Evolutionary conservation across 2,797 vertebrate genomes (phyloP).

Genomic region (Cryptoblepharus egeriae): DNA sequence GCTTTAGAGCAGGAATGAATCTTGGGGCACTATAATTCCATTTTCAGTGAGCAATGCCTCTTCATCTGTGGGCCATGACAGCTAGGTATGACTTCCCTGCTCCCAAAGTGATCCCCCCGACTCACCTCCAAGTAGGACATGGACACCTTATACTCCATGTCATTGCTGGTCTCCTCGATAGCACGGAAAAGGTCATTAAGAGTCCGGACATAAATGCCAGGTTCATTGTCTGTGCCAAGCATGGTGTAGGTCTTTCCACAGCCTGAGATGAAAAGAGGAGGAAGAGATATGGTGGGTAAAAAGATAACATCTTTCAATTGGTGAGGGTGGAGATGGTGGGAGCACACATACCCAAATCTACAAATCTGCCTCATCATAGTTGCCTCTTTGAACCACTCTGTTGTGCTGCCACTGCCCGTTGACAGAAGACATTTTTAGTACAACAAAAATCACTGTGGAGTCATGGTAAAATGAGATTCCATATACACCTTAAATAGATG

Average conservation of each 20-base stretch:
- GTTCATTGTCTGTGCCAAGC: constrained; percentile 91
- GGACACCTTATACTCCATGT: constrained; percentile 90
- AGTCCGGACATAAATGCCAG: constrained; percentile 89
- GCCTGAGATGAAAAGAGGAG: constrained; percentile 73
- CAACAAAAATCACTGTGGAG: neutral
- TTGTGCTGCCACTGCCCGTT: neutral
- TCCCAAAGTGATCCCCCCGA: neutral
- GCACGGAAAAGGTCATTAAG: constrained; percentile 90
- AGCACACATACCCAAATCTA: neutral
- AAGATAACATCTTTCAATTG: neutral
- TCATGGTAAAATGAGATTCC: neutral
- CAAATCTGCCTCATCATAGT: neutral
- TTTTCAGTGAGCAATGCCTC: neutral
- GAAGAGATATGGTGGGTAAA: neutral
- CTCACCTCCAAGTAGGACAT: constrained; percentile 94
- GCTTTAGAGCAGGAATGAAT: neutral
- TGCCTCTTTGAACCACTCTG: neutral
- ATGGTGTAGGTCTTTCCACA: constrained; percentile 97
- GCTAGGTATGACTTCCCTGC: neutral
- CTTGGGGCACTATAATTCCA: too few species aligned
- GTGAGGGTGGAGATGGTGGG: neutral
- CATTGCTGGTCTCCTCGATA: constrained; percentile 89
- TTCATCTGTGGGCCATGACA: neutral
- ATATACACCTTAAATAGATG: neutral
- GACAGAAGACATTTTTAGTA: neutral